Percentiles rank a stretch among this genome's conserved stretches.
phyloP scores from a whole-genome alignment of 2,797 vertebrate genomes.

The Danio albolineatus region DNA sequence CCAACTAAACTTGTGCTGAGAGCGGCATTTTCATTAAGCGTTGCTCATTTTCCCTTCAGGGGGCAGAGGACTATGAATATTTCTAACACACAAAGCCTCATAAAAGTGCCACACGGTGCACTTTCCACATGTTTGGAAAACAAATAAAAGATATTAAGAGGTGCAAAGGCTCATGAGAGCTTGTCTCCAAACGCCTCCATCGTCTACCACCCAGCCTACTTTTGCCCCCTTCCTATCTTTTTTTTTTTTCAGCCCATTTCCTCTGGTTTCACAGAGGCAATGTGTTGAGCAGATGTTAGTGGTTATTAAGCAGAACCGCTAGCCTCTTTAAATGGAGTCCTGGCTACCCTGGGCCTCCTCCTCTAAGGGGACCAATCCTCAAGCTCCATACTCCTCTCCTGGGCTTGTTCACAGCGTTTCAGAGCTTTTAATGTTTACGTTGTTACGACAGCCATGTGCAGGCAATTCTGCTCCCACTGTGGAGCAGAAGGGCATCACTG shows the following conservation, averaged over 20 bases:
- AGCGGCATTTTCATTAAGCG: slow-evolving; percentile 26
- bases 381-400: slow-evolving; percentile 60
- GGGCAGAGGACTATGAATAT: slow-evolving; percentile 37
- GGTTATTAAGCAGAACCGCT: slow-evolving; percentile 78
- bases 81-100: slow-evolving; percentile 52
- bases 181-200: slow-evolving; percentile 77
- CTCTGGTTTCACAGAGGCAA: slow-evolving; percentile 70
- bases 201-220: slow-evolving; percentile 70
- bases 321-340: slow-evolving; percentile 74
- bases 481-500: slow-evolving; percentile 58
- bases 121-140: slow-evolving; percentile 74
- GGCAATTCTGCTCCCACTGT: slow-evolving; percentile 61
- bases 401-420: slow-evolving; percentile 41
- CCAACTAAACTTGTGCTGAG: slow-evolving; percentile 18
- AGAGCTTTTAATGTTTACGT: slow-evolving; percentile 59
- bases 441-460: slow-evolving; percentile 66
- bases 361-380: slow-evolving; percentile 72
- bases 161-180: slow-evolving; percentile 65
- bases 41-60: slow-evolving; percentile 37
- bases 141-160: slow-evolving; percentile 76
- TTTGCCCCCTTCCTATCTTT: slow-evolving; percentile 56
- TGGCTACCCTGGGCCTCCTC: slow-evolving; percentile 66
- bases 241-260: slow-evolving; percentile 53
- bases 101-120: slow-evolving; percentile 67
- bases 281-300: slow-evolving; percentile 83